Evolutionary conservation across 2,888 invertebrate genomes (phyloP), one percentile per base, ranked within the genome.

Genomic region (Oligia strigilis): DNA sequence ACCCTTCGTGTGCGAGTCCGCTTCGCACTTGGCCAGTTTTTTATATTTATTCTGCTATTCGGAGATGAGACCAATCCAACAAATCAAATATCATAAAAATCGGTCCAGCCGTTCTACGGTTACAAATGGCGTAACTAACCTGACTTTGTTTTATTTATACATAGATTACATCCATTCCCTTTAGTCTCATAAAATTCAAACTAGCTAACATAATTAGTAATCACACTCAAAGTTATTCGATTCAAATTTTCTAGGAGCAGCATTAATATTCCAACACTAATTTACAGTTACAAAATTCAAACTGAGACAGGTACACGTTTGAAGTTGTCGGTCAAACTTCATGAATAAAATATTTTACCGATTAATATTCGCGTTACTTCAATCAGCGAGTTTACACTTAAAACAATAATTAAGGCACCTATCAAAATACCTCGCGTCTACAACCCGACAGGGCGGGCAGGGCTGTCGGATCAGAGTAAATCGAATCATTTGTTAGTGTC

Each of bases 341-440:
- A 81, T 78, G 80, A 89, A 85, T 88, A 84, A 83, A 82, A 82
- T 77, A 82, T 82, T 66, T 60, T 40, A 43, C 19, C 62, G 70
- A 87, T 80, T 70, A 81, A 78, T 81, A 76, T 82, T 83, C 69
- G 60, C 62, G 64, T 64, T 66, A 77, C 75, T 78, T 81, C 75
- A 81, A 81, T 85, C 75, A 88, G 80, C 84, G 77, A 82, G 82
- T 87, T 87, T 89, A 89, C 90, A 91, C 89, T 89, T 90, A 91
- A 91, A 93, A 92, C 92, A 93, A 94, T 93, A 93, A 95, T 94
- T 93, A 93, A 93, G 91, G 89, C 82, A 87, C 88, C 75, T 70
- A 80, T 81, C 73, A 74, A 78, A 85, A 85, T 80, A 87, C 91
- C 92, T 75, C 92, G 93, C 93, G 91, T 94, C 93, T 92, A 93